Evolutionary conservation across 2,113 vertebrate species (phyloP).

Genomic region (Prolemur simus): DNA sequence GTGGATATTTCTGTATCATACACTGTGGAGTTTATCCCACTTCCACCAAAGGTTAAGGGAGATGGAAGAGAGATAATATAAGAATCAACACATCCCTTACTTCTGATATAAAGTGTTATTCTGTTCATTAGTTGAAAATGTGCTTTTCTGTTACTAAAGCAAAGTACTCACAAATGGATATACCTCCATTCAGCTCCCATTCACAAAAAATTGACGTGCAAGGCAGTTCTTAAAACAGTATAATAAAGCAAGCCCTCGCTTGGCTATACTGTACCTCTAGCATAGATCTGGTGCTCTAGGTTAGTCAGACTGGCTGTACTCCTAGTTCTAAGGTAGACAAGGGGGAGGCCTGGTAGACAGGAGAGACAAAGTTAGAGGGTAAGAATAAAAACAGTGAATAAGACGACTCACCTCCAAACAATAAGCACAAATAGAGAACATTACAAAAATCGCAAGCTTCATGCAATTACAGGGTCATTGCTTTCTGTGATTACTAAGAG

Average conservation of each 20-base stretch:
- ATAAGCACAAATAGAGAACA: constrained; percentile 22
- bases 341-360: constrained; percentile 95
- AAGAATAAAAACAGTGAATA: constrained; percentile 60
- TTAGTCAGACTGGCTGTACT: constrained; percentile 98
- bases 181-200: neutral
- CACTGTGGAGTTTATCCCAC: neutral
- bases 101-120: neutral
- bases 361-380: constrained; percentile 90
- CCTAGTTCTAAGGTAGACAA: constrained; percentile 99
- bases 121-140: neutral
- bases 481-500: neutral
- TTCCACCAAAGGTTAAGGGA: neutral
- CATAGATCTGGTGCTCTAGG: constrained; percentile 95
- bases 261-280: constrained; percentile 94
- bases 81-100: neutral
- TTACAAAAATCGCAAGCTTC: neutral
- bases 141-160: neutral
- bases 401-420: constrained; percentile 27
- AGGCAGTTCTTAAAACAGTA: constrained; percentile 59
- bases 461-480: neutral
- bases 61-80: neutral
- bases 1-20: neutral
- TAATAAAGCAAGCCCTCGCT: constrained; percentile 57
- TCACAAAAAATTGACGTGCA: neutral
- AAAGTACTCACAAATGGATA: neutral